These are phyloP conservation scores for Coracopsis vasa DNA, from an alignment of 2,113 vertebrate species.

Conservation along the genomic window DNA sequence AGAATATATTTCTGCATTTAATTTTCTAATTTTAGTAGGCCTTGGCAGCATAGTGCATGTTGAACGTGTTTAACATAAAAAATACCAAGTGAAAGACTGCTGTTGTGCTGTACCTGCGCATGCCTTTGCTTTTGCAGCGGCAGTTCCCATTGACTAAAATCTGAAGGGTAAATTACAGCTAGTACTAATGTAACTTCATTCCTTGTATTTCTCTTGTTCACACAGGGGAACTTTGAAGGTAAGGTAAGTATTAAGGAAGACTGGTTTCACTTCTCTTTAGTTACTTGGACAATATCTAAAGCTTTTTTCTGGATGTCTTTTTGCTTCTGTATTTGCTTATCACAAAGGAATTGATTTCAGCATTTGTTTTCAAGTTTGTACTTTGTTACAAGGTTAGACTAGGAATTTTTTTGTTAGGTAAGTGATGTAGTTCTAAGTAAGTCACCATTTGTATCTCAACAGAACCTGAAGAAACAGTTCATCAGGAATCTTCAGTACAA, in stretches of 20 bases:
- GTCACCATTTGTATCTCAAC: not conserved
- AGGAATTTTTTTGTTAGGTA: not conserved
- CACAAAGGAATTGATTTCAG: not conserved
- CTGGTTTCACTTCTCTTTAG: not conserved
- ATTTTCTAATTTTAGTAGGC: not conserved
- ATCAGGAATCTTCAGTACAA: not conserved
- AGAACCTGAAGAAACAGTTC: not conserved
- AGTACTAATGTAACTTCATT: not conserved
- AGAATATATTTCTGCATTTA: not conserved
- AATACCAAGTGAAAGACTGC: not conserved
- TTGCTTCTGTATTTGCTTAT: not conserved
- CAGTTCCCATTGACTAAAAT: not conserved
- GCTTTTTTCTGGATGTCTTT: not conserved
- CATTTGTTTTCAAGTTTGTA: not conserved
- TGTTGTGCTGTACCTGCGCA: not conserved
- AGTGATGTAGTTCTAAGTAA: not conserved
- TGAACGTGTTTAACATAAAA: not conserved
- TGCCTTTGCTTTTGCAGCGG: not conserved
- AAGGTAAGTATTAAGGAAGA: not conserved
- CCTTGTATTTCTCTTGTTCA: not conserved
- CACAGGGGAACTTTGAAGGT: not conserved
- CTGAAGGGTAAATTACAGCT: constrained; percentile 4
- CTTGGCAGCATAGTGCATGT: not conserved
- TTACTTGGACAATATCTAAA: not conserved
- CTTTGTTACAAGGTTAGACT: not conserved